Percentiles rank a stretch among this genome's conserved stretches.
Conservation (phyloP, 2,113 vertebrate species). For the Piprites chloris region DNA sequence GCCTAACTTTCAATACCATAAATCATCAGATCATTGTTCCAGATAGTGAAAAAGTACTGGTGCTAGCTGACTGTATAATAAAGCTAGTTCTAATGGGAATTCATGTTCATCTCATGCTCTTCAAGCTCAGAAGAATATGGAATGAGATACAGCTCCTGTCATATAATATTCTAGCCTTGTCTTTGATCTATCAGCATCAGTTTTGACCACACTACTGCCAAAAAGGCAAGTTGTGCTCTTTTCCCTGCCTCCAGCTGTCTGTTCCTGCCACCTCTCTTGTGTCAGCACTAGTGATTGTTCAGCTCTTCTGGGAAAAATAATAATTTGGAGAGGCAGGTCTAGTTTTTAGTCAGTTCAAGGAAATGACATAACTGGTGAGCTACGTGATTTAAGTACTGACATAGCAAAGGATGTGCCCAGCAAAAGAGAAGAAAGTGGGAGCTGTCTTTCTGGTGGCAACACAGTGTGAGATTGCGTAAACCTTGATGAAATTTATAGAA, state of each 20-base stretch:
- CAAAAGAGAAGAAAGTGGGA: neutral
- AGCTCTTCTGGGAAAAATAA: constrained; percentile 12
- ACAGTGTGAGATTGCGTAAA: neutral
- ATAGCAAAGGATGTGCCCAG: neutral
- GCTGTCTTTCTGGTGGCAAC: neutral
- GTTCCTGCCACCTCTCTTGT: constrained; percentile 41
- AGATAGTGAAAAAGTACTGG: constrained; percentile 14
- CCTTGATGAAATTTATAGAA: neutral
- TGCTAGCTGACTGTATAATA: constrained; percentile 34
- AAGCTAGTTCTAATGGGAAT: constrained; percentile 46
- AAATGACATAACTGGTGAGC: constrained; percentile 24
- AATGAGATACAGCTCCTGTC: constrained; percentile 42
- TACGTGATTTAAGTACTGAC: neutral
- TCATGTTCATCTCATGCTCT: constrained; percentile 26
- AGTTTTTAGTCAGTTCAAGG: constrained; percentile 18
- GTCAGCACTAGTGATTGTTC: neutral
- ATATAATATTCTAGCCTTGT: constrained; percentile 29
- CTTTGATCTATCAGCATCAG: constrained; percentile 28
- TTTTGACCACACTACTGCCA: constrained; percentile 45
- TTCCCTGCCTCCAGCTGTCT: constrained; percentile 46
- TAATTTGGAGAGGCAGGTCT: constrained; percentile 24
- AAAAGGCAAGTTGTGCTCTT: constrained; percentile 31
- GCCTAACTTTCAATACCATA: neutral
- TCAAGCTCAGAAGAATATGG: constrained; percentile 11
- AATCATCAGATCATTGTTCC: constrained; percentile 36